These are phyloP conservation scores for Ctenicera cuprea DNA, from an alignment of 2,888 invertebrate species.

Conservation along the genomic window DNA sequence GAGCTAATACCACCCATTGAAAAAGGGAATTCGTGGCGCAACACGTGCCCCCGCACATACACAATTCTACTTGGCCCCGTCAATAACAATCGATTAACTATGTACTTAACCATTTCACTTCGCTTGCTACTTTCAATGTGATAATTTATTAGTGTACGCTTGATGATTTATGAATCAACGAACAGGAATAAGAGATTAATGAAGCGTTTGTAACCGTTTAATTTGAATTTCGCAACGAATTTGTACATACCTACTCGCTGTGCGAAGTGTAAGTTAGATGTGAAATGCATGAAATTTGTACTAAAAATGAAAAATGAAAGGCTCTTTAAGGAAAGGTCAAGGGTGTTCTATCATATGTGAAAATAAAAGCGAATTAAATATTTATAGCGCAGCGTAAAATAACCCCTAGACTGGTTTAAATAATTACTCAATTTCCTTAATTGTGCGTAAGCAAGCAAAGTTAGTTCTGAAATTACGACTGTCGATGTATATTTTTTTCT, in stretches of 20 bases:
- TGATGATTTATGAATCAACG: constrained; percentile 40
- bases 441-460: no score
- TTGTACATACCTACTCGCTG: neutral
- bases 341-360: neutral
- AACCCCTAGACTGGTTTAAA: no score
- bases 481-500: no score
- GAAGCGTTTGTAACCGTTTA: constrained; percentile 28
- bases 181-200: constrained; percentile 28
- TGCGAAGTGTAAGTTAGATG: neutral
- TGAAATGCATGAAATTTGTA: neutral
- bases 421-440: no score
- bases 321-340: constrained; percentile 10
- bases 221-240: constrained; percentile 28
- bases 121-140: constrained; percentile 44
- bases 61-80: constrained; percentile 30
- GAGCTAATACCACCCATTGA: constrained; percentile 51
- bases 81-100: constrained; percentile 46
- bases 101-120: constrained; percentile 45
- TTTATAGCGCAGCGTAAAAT: no score
- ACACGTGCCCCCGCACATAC: constrained; percentile 47
- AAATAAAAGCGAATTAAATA: no score
- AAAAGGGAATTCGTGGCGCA: constrained; percentile 44
- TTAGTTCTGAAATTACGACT: no score
- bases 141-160: constrained; percentile 43
- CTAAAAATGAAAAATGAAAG: neutral